Percentiles rank a stretch among this genome's conserved stretches.
Conservation (phyloP, 2,113 vertebrate genomes). For the Dolichotis patagonum region DNA sequence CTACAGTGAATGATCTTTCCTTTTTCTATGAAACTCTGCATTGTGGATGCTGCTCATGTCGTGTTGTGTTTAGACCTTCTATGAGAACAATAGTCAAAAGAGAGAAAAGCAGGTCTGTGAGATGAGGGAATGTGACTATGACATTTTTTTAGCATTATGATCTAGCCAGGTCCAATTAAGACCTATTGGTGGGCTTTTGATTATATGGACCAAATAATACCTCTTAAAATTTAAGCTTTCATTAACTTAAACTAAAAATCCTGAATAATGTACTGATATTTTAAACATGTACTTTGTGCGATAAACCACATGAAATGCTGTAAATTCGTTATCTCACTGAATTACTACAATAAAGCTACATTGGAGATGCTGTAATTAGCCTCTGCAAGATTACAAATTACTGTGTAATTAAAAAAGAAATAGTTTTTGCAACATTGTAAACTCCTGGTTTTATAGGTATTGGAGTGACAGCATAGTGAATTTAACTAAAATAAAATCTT, state of each 20-base stretch:
- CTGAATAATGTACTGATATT: background rate
- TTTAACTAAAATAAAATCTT: conserved; percentile 19
- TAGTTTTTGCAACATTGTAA: background rate
- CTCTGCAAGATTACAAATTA: background rate
- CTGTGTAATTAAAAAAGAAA: conserved; percentile 20
- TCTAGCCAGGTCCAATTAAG: background rate
- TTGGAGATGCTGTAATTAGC: background rate
- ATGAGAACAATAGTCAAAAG: background rate
- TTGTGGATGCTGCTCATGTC: background rate
- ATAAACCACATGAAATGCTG: background rate
- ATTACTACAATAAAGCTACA: background rate
- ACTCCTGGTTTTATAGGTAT: conserved; percentile 3
- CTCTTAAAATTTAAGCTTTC: conserved; percentile 25
- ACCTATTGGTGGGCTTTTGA: background rate
- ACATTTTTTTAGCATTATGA: background rate
- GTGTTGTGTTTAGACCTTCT: background rate
- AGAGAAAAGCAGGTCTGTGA: background rate
- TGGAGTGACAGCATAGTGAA: background rate
- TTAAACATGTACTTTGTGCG: background rate
- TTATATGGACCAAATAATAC: background rate
- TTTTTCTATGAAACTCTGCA: conserved; percentile 20
- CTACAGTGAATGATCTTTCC: conserved; percentile 13
- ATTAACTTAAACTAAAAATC: background rate
- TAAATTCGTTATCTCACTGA: conserved; percentile 9
- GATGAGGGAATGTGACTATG: background rate